Evolutionary conservation across 1,140 invertebrate species (phyloP).

Genomic region (Triops cancriformis): DNA sequence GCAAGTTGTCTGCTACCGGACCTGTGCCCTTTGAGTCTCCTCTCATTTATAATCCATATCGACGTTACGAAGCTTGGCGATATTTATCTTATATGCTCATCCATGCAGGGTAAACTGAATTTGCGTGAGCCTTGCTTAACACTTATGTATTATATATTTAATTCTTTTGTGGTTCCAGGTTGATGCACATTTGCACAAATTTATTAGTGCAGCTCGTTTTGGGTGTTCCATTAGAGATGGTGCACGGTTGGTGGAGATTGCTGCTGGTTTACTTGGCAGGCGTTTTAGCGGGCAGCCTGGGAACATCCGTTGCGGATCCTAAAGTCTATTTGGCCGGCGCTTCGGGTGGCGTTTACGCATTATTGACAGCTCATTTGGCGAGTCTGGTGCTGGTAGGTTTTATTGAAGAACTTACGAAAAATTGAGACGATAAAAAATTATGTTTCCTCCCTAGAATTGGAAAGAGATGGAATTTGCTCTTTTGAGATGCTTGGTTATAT

Average conservation of each 20-base stretch:
- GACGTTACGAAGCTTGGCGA: constrained; percentile 81
- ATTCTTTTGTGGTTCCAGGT: constrained; percentile 37
- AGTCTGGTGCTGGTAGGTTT: constrained; percentile 76
- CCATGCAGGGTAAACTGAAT: constrained; percentile 44
- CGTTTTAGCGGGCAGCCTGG: constrained; percentile 74
- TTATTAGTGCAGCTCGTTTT: constrained; percentile 83
- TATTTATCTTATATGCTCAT: constrained; percentile 95
- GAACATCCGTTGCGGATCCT: constrained; percentile 83
- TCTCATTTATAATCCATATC: constrained; percentile 84
- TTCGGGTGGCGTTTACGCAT: constrained; percentile 89
- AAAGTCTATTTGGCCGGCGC: constrained; percentile 81
- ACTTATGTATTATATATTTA: constrained; percentile 2
- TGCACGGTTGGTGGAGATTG: constrained; percentile 88
- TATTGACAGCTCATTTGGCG: constrained; percentile 90
- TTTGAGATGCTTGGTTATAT: constrained; percentile 60
- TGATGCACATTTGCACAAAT: constrained; percentile 82
- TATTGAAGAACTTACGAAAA: not conserved
- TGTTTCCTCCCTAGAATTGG: constrained; percentile 64
- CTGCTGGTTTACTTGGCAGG: constrained; percentile 62
- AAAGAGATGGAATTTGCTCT: constrained; percentile 81
- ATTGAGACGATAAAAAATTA: not conserved
- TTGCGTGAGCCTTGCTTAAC: not conserved
- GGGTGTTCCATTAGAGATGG: constrained; percentile 88
- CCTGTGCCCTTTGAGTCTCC: constrained; percentile 61
- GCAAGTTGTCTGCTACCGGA: constrained; percentile 36